A percentile compares a stretch with the other conserved stretches of the same genome.
Evolutionary conservation across 2,888 invertebrate genomes (phyloP).

Genomic region (Ectobius pallidus): DNA sequence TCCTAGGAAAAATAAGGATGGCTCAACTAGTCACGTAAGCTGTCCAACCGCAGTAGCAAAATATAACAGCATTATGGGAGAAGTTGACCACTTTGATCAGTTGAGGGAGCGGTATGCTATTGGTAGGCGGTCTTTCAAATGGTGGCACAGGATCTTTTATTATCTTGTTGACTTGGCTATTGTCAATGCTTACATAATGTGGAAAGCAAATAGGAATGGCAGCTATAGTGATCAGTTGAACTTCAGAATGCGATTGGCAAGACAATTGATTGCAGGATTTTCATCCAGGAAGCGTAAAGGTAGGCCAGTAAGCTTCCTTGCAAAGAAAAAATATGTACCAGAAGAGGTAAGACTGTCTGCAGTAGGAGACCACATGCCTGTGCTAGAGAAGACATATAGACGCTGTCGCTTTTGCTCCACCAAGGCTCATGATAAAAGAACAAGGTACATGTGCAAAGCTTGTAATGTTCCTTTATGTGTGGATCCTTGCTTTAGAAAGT

Average conservation of each 20-base stretch:
- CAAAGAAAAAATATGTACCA: not conserved
- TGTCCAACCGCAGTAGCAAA: conserved; percentile 46
- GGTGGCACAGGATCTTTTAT: too few species aligned
- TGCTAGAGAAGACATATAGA: not conserved
- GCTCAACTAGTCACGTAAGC: conserved; percentile 29
- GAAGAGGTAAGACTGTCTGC: not conserved
- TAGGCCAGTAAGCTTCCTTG: not conserved
- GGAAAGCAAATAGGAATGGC: not conserved
- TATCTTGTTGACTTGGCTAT: not conserved
- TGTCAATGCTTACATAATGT: not conserved
- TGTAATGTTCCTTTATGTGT: not conserved
- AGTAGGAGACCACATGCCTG: not conserved
- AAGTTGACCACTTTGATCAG: conserved; percentile 49
- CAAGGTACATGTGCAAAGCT: not conserved
- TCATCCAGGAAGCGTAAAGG: not conserved
- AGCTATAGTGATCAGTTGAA: not conserved
- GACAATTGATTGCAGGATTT: not conserved
- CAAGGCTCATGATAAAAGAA: not conserved
- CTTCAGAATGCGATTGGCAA: not conserved
- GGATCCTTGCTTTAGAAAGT: not conserved
- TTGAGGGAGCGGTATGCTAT: conserved; percentile 30
- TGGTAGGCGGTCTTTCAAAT: not conserved
- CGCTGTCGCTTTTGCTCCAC: not conserved
- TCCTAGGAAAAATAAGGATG: not conserved
- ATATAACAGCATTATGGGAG: conserved; percentile 49